phyloP scores from a whole-genome alignment of 2,113 vertebrate genomes.

The Diadophis punctatus region DNA sequence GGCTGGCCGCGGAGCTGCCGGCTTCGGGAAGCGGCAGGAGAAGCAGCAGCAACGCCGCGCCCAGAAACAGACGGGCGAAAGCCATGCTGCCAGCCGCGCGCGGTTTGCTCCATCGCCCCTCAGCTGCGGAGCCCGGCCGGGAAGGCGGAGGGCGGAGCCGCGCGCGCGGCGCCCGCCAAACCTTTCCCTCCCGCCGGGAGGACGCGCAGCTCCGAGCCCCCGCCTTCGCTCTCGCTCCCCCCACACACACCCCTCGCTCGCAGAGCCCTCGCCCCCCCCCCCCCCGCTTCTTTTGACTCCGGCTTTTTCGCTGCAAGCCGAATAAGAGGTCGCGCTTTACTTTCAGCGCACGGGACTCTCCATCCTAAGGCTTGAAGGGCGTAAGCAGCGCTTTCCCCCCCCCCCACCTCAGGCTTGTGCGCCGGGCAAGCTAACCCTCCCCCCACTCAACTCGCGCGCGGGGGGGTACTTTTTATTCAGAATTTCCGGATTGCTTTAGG shows the following conservation, averaged over 20 bases:
- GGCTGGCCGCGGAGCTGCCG: neutral
- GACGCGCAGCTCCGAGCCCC: neutral
- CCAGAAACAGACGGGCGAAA: conserved; percentile 39
- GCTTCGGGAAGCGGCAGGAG: neutral
- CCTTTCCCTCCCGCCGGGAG: neutral
- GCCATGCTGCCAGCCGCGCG: conserved; percentile 63
- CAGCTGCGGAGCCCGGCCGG: conserved; percentile 31
- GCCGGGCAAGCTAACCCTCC: neutral
- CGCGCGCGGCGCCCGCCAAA: neutral
- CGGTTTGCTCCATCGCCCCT: conserved; percentile 59
- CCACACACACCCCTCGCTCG: accelerated
- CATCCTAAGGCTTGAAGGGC: neutral
- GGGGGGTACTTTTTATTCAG: neutral
- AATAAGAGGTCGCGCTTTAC: neutral
- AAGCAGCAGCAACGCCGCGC: conserved; percentile 42
- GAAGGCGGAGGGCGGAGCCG: conserved; percentile 59
- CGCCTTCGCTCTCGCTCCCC: neutral
- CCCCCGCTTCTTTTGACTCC: neutral
- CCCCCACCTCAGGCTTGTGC: neutral
- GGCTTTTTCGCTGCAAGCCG: neutral
- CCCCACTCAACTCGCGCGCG: neutral
- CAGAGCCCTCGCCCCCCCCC: neutral
- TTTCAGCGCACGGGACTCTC: neutral
- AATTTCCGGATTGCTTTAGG: neutral
- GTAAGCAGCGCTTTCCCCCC: neutral